A percentile compares a stretch with the other conserved stretches of the same genome.
Evolutionary conservation across 2,113 vertebrate genomes (phyloP).

Genomic region (Gyps fulvus): DNA sequence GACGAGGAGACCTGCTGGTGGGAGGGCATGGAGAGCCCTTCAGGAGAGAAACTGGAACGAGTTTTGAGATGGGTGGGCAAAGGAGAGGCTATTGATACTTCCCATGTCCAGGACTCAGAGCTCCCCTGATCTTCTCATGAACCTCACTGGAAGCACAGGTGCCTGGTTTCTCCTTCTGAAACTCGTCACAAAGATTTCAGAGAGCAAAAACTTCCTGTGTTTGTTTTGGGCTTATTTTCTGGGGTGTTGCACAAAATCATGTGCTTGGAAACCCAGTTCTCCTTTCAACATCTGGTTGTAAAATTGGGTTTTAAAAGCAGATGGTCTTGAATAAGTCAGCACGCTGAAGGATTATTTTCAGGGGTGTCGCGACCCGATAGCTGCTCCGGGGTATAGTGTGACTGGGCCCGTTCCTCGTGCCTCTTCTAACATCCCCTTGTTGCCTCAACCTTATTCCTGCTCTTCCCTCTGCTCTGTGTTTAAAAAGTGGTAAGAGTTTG

Average conservation of each 20-base stretch:
- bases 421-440: accelerated
- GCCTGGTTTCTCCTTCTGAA: not conserved
- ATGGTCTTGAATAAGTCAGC: not conserved
- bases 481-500: not conserved
- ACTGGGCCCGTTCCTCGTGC: not conserved
- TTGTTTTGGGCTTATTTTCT: not conserved
- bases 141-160: not conserved
- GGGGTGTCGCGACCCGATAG: not conserved
- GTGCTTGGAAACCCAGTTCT: not conserved
- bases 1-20: not conserved
- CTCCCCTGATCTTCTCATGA: accelerated
- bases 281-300: not conserved
- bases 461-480: not conserved
- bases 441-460: accelerated
- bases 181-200: not conserved
- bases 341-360: not conserved
- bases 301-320: not conserved
- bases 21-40: not conserved
- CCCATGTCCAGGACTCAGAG: accelerated
- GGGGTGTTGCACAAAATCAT: not conserved
- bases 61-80: not conserved
- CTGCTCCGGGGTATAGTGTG: not conserved
- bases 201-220: not conserved
- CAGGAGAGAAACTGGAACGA: not conserved
- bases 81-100: not conserved